phyloP scores from a whole-genome alignment of 2,113 vertebrate species.

The Pantherophis guttatus region DNA sequence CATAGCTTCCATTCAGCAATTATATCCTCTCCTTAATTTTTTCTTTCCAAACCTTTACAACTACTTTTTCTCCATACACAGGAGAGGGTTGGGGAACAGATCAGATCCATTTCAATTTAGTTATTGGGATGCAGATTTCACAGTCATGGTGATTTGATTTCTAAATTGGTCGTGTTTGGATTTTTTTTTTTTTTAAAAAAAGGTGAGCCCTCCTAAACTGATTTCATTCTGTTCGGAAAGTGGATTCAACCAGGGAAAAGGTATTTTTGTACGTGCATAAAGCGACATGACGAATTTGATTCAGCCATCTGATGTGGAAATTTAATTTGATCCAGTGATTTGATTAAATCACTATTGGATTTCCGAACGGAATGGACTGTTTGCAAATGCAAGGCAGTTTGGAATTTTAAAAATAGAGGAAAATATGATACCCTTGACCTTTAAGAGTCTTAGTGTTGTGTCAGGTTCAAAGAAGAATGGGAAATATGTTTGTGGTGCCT shows the following conservation, averaged over 20 bases:
- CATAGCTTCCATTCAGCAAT: not conserved
- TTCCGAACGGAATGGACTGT: not conserved
- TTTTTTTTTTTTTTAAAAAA: no score
- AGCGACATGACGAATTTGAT: not conserved
- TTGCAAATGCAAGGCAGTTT: not conserved
- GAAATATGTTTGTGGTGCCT: not conserved
- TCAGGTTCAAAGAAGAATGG: not conserved
- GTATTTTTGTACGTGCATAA: not conserved
- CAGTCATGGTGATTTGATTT: not conserved
- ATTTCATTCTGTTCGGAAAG: not conserved
- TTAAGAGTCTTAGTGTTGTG: not conserved
- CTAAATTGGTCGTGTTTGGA: not conserved
- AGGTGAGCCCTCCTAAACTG: not conserved
- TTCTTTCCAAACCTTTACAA: not conserved
- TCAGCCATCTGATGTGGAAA: not conserved
- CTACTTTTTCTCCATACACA: not conserved
- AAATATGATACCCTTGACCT: not conserved
- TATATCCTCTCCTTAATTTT: not conserved
- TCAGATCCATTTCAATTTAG: not conserved
- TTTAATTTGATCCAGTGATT: not conserved
- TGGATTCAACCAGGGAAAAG: not conserved
- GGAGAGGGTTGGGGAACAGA: not conserved
- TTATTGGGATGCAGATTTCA: not conserved
- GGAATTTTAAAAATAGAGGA: not conserved
- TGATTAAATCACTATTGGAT: not conserved